Evolutionary conservation across 2,797 vertebrate species (phyloP), one percentile per base, ranked within the genome.

Genomic region (Agapornis canus): DNA sequence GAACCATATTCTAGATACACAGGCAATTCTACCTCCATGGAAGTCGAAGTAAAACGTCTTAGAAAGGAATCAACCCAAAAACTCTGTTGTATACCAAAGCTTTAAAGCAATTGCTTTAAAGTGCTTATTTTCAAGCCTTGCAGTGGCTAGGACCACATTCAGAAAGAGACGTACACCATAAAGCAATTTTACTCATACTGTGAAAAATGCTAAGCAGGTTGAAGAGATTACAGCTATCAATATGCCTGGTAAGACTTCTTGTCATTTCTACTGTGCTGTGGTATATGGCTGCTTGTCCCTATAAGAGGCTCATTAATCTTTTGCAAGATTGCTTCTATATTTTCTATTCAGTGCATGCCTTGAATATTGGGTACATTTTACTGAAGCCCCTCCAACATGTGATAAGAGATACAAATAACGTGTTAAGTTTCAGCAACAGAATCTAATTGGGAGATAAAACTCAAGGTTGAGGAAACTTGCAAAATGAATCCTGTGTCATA

Each of bases 81-180:
- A 1, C 10, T 18, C 4, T 0, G 13, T 48, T 31, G n/a, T 5
- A 10, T 16, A 26, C 11, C 48, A 75, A 49, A 35, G 56, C 23
- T 57, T 75, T 9, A 68, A 48, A 43, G 26, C 39, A 82, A 37
- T 19, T 37, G 42, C 31, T 69, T n/a, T 48, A 8, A 54, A 68
- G 40, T 31, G 23, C 42, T 52, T 47, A 26, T 8, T 40, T 13
- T 23, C 32, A 57, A 40, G 43, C n/a, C 39, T 40, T 9, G 43
- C 26, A 32, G 69, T 35, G 43, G 27, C 20, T 25, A 42, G 40
- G 68, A 43, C 26, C n/a, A 27, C 11, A 13, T 26, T 43, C 37
- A 8, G 17, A 85, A 80, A 45, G 23, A 29, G 6, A 49, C n/a
- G 19, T 63, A 26, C 12, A 40, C 25, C 18, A 51, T 45, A 59